Conservation (phyloP, 2,797 vertebrate species). For the Salmo trutta region DNA sequence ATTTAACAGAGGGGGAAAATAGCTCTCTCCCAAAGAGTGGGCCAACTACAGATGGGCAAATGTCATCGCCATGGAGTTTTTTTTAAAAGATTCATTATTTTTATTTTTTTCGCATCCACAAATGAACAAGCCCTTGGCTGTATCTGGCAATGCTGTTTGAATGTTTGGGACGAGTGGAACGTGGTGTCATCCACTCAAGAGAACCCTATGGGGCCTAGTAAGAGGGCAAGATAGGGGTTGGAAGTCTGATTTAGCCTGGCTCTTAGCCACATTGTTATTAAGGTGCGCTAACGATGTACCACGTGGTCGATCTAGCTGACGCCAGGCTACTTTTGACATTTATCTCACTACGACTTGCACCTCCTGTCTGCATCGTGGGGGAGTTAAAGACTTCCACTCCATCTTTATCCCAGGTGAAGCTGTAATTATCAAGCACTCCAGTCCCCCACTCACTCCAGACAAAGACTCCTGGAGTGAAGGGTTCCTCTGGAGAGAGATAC, state of each 20-base stretch:
- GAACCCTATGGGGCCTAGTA: too few relatives aligned
- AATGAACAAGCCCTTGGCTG: not conserved
- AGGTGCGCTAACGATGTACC: too few relatives aligned
- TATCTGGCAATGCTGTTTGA: not conserved
- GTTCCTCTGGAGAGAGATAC: not conserved
- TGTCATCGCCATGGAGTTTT: slow-evolving; percentile 36
- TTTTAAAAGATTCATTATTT: slow-evolving; percentile 31
- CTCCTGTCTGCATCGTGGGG: not conserved
- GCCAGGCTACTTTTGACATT: not conserved
- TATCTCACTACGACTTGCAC: not conserved
- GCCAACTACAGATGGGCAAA: slow-evolving; percentile 26
- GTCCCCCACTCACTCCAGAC: not conserved
- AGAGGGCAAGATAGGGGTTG: too few relatives aligned
- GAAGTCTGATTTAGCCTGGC: too few relatives aligned
- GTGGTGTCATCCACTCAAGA: not conserved
- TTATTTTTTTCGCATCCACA: not conserved
- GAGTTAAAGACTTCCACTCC: not conserved
- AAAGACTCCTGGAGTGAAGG: not conserved
- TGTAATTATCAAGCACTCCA: not conserved
- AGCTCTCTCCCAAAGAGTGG: slow-evolving; percentile 6
- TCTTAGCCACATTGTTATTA: too few relatives aligned
- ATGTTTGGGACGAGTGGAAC: not conserved
- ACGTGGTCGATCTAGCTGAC: not conserved
- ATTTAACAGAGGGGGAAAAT: slow-evolving; percentile 21
- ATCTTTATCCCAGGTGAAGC: not conserved